Evolutionary conservation across 2,888 invertebrate species (phyloP), one percentile per base, ranked within the genome.

Genomic region (Caenorhabditis doughertyi): DNA sequence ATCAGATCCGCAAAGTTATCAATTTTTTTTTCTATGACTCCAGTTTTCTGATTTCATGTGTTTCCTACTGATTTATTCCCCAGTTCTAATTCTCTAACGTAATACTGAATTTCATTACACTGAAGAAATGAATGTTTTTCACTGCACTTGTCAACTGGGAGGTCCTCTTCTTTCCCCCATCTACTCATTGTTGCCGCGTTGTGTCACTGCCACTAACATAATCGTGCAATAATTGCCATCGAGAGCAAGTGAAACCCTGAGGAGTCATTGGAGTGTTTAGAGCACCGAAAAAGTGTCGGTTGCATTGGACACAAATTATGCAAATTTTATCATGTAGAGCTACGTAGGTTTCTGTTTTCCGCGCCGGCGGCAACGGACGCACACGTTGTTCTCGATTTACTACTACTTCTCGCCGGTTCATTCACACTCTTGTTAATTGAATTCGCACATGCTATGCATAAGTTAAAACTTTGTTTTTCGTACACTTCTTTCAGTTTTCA

Each of bases 331-430:
- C 67, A 76, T 60, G 60, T 67, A 35, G 58, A 27, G 44, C 47
- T 49, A 65, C 64, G 62, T 73, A 35, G n/a, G 53, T 72, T 60
- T 72, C 21, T 47, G 53, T 58, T 47, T 25, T 16, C 67, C 18
- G 35, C 35, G 67, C 35, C 39, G 39, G 9, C 23, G 35, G 23
- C 9, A 3, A 32, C 32, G 9, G 5, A 32, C 51, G 21, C 42
- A n/a, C 39, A 55, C 64, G 62, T 73, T 56, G 64, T 74, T 74
- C 74, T 74, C 74, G 58, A n/a, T 65, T 74, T 74, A 74, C 74
- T 56, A 47, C 29, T 73, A 64, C 47, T n/a, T n/a, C n/a, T n/a
- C n/a, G n/a, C 56, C 32, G 76, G 60, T 76, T 67, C 64, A 49
- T 64, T 64, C 67, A 58, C 32, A 67, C 58, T n/a, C n/a, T 76